Base-by-base conservation (phyloP, 2,797 vertebrate genomes). In the Poeciliopsis turneri region DNA sequence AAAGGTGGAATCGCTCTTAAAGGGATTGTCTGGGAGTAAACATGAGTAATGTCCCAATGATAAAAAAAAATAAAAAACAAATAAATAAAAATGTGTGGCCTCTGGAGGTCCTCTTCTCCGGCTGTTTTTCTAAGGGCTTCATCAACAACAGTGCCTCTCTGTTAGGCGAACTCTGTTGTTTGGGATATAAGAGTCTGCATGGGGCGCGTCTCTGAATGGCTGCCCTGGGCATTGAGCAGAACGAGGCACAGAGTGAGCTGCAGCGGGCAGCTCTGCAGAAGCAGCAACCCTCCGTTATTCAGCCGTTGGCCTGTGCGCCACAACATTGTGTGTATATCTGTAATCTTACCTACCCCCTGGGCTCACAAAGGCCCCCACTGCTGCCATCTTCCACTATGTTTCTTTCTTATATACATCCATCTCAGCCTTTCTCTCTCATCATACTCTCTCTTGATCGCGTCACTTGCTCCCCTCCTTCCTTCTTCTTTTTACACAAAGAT, bases 301-400 rank as follows among this genome's bases (percentile, higher is more conserved):
- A 93, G 92, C 92, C 91, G 82, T 88, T 90, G 90, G 91, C 92
- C 93, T 92, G 90, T 90, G 92, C 92, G 92, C 91, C 89, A 90
- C 89, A 94, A 92, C 92, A 92, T 89, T 93, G 92, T 94, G 92
- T 92, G 91, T 94, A 93, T 93, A 92, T 93, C 91, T 93, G 93
- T 94, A 93, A 93, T 93, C 93, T 93, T 91, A 93, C 85, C 85
- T 87, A 90, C 91, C 92, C 92, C 90, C 87, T 87, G 88, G 91
- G 91, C 88, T 87, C 80, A 33, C 81, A 79, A 77, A 85, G 81
- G 82, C 72, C n/a, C 82, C 84, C 83, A 39, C 76, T 59, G 25
- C 66, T 39, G 23, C 77, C 9, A 13, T 76, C 39, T 82, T 53
- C 78, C 76, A 75, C 80, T 75, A 78, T 79, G 82, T 59, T 68